These are phyloP conservation scores for Thyatira batis DNA, from an alignment of 2,888 invertebrate species.

Conservation along the genomic window DNA sequence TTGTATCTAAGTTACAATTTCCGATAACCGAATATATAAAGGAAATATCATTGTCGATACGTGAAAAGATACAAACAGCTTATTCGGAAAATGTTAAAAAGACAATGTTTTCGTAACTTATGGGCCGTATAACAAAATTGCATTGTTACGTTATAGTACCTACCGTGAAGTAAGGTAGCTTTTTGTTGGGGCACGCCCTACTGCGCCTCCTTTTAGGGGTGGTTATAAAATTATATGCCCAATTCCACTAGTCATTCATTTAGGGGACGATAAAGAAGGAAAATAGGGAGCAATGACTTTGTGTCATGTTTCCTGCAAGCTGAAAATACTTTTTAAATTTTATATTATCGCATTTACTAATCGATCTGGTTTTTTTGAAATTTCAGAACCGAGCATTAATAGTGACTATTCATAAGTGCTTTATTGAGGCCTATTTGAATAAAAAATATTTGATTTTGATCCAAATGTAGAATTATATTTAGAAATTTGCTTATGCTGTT, in stretches of 20 bases:
- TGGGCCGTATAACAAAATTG: constrained; percentile 7
- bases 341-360: background rate
- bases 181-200: constrained; percentile 37
- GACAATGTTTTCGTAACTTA: background rate
- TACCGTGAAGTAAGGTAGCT: constrained; percentile 30
- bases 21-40: background rate
- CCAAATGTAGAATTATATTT: no score
- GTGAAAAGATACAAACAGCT: background rate
- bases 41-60: background rate
- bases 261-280: constrained; percentile 34
- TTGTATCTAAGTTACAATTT: background rate
- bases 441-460: no score
- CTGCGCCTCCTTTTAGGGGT: constrained; percentile 33
- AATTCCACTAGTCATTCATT: constrained; percentile 52
- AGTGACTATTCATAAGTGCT: no score
- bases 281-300: constrained; percentile 31
- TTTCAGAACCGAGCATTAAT: no score
- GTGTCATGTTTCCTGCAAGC: background rate
- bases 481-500: no score
- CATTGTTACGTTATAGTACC: constrained; percentile 29
- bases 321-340: background rate
- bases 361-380: no score
- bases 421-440: no score
- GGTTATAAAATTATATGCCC: constrained; percentile 57
- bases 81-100: background rate